These are phyloP conservation scores for Pachypsylla venusta DNA, from an alignment of 1,140 invertebrate genomes.

Conservation along the genomic window DNA sequence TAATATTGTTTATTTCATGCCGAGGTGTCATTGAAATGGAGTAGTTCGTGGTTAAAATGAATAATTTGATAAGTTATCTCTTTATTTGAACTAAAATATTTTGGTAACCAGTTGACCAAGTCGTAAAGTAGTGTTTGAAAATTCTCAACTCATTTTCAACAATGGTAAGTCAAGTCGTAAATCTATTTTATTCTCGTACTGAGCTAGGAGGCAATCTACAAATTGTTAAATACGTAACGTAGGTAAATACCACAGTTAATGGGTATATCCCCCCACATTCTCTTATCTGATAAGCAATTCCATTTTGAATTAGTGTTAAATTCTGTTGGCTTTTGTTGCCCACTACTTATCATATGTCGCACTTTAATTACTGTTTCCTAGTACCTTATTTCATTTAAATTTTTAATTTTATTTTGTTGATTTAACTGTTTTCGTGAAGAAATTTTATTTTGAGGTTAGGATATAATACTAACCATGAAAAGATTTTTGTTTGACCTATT, in stretches of 20 bases:
- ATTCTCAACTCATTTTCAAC: not conserved
- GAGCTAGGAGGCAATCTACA: not conserved
- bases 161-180: not conserved
- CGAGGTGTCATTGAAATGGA: slow-evolving; percentile 1
- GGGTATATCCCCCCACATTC: not conserved
- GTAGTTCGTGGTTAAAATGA: not conserved
- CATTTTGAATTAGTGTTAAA: not conserved
- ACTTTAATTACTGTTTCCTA: not conserved
- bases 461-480: not conserved
- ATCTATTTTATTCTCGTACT: not conserved
- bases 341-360: not conserved
- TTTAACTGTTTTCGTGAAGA: not conserved
- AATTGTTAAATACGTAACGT: not conserved
- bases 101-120: not conserved
- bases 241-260: not conserved
- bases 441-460: slow-evolving; percentile 7
- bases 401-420: not conserved
- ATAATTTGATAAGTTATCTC: not conserved
- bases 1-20: not conserved
- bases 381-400: not conserved
- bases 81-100: not conserved
- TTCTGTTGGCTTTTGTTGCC: too few relatives aligned
- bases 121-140: too few relatives aligned
- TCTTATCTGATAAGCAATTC: not conserved
- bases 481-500: not conserved